Evolutionary conservation across 2,113 vertebrate genomes (phyloP).

Genomic region (Notechis scutatus): DNA sequence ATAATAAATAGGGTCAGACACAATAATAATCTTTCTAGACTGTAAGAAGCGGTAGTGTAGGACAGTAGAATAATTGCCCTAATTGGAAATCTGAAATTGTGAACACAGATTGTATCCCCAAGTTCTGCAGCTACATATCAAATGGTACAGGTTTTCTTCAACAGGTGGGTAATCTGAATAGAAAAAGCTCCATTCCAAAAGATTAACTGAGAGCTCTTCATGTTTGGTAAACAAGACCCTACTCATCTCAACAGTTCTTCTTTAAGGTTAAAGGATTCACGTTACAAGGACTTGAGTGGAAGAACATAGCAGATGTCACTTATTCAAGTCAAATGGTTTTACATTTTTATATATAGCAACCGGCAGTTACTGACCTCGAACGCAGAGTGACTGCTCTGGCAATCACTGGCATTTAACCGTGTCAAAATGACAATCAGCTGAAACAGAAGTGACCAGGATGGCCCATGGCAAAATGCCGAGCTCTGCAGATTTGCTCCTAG

Average conservation of each 20-base stretch:
- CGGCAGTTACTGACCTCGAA: neutral
- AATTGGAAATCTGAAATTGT: neutral
- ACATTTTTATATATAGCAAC: neutral
- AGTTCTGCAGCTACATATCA: neutral
- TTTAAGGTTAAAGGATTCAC: neutral
- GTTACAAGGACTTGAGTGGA: neutral
- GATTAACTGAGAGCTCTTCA: neutral
- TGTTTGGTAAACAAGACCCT: neutral
- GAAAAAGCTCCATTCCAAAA: neutral
- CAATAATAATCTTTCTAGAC: neutral
- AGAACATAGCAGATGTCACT: neutral
- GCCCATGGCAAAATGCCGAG: neutral
- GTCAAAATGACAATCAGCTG: constrained; percentile 3
- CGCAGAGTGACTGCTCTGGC: neutral
- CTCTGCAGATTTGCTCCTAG: neutral
- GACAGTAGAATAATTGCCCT: neutral
- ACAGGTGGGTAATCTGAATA: neutral
- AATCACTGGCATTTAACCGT: neutral
- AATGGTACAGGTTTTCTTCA: neutral
- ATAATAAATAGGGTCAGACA: neutral
- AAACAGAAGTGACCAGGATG: neutral
- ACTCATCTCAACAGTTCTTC: neutral
- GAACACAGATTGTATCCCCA: neutral
- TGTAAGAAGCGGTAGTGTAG: neutral
- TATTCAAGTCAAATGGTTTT: neutral